These are phyloP conservation scores for Ctena decussata DNA, from an alignment of 2,888 invertebrate species.

Conservation along the genomic window DNA sequence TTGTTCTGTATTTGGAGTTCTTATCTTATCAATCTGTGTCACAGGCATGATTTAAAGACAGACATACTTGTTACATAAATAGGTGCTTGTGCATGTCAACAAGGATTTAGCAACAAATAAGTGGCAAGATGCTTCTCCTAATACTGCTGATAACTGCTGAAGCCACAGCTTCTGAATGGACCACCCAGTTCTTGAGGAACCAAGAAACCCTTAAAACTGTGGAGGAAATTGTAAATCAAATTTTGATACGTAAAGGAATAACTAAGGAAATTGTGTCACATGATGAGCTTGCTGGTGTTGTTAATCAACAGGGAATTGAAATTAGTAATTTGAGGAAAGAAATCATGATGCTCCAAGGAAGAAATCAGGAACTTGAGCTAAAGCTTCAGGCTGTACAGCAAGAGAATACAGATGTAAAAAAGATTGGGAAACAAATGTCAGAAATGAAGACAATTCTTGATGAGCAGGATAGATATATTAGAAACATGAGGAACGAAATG, in stretches of 20 bases:
- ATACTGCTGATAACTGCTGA: too few relatives aligned
- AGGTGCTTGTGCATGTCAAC: too few relatives aligned
- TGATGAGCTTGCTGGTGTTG: neutral
- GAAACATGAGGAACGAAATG: neutral
- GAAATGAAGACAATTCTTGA: neutral
- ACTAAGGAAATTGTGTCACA: too few relatives aligned
- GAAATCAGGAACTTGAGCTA: neutral
- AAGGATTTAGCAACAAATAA: too few relatives aligned
- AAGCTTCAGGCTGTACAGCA: neutral
- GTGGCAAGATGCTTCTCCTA: too few relatives aligned
- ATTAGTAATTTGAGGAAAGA: neutral
- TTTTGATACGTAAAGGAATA: neutral
- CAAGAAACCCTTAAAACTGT: neutral
- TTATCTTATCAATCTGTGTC: too few relatives aligned
- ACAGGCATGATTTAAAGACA: too few relatives aligned
- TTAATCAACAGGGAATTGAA: neutral
- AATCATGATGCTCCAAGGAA: neutral
- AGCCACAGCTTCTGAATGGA: too few relatives aligned
- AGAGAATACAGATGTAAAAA: neutral
- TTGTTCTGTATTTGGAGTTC: too few relatives aligned
- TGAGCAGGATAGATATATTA: neutral
- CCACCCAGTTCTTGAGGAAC: too few relatives aligned
- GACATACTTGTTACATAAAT: too few relatives aligned
- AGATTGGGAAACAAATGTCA: neutral
- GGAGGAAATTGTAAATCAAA: neutral